Evolutionary conservation across 2,113 vertebrate genomes (phyloP).

Genomic region (Malurus alboscapulatus): DNA sequence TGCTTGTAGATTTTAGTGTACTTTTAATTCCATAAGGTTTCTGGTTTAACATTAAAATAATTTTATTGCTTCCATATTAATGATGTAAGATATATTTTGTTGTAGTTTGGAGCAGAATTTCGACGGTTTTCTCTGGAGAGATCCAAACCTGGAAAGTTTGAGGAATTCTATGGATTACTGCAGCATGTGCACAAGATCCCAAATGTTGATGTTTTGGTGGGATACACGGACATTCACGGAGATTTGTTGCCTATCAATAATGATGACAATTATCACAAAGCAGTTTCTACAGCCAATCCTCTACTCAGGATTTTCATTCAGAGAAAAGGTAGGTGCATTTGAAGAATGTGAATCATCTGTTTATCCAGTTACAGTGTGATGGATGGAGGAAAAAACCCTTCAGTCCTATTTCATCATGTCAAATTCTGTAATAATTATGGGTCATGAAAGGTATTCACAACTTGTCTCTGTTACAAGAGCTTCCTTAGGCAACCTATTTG

Average conservation of each 20-base stretch:
- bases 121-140: conserved; percentile 95
- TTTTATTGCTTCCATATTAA: not conserved
- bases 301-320: conserved; percentile 95
- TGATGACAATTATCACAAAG: conserved; percentile 96
- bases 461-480: not conserved
- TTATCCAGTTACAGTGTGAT: not conserved
- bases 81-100: conserved; percentile 14
- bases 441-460: not conserved
- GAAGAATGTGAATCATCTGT: not conserved
- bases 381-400: not conserved
- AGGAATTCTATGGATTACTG: conserved; percentile 95
- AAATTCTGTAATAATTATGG: not conserved
- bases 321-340: conserved; percentile 86
- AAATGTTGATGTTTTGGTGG: conserved; percentile 91
- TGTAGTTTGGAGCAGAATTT: conserved; percentile 96
- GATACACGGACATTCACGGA: conserved; percentile 93
- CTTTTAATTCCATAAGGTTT: rapidly evolving
- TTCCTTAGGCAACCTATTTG: not conserved
- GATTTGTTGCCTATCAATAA: conserved; percentile 98
- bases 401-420: not conserved
- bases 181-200: conserved; percentile 97
- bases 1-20: not conserved
- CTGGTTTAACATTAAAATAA: not conserved
- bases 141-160: conserved; percentile 93
- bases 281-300: conserved; percentile 92